Evolutionary conservation across 2,797 vertebrate genomes (phyloP), one percentile per base, ranked within the genome.

Genomic region (Denticeps clupeoides): DNA sequence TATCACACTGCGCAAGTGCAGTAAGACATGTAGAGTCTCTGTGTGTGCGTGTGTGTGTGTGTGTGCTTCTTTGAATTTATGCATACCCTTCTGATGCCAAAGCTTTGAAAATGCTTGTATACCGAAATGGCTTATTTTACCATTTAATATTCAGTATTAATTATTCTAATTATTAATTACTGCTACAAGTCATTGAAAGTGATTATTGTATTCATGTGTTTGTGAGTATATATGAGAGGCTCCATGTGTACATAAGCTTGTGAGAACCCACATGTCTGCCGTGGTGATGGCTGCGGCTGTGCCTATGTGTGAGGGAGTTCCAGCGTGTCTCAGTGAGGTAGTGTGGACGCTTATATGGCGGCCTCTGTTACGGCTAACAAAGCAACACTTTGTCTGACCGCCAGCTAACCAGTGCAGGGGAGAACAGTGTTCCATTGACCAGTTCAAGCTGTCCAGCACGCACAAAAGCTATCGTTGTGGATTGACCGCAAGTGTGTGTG

Each of bases 361-460:
- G 51, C 59, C 57, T 63, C 65, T 71, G 62, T 73, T 63, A 67
- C 67, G 66, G 59, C 69, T 64, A 63, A 83, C 80, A 85, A 77
- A 82, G 77, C 75, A 67, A 59, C 71, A 79, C 80, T 79, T 75
- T 85, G 83, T 85, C 72, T 70, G 27, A 38, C 40, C 33, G 60
- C 72, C 75, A 71, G 69, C 71, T 58, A 63, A 62, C 55, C 70
- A 35, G 65, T 13, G 69, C 72, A 53, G 67, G 13, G 53, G 56
- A 67, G 75, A 79, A 84, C 82, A 85, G 77, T 73, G 71, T 53
- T 58, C 74, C 77, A 81, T 85, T 84, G 77, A 81, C 67, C 67
- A 54, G 56, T 73, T 70, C 49, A 22, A 48, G 63, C 70, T 35
- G 68, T 54, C 66, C 52, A 62, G 60, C 38, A 47, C 48, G 40